Conservation (phyloP, 2,888 invertebrate genomes). For the Amphipyra berbera region DNA sequence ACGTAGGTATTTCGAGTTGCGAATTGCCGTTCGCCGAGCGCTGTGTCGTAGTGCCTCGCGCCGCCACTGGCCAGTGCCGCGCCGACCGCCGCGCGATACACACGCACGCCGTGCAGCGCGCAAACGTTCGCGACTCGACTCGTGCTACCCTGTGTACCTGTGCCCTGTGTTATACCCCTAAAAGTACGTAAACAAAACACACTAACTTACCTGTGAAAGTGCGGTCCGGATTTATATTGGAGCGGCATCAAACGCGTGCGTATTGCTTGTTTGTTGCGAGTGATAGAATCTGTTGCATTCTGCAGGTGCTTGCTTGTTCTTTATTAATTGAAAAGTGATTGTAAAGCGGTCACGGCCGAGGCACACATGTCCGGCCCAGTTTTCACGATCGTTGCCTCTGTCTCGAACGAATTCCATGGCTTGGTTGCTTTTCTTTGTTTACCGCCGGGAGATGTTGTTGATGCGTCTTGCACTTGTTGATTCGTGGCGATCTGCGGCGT, state of each 20-base stretch:
- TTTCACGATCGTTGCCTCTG: conserved; percentile 83
- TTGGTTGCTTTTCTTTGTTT: conserved; percentile 83
- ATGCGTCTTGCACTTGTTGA: conserved; percentile 77
- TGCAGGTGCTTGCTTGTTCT: conserved; percentile 86
- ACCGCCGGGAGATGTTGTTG: conserved; percentile 70
- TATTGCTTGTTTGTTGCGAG: conserved; percentile 70
- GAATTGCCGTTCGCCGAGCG: conserved; percentile 76
- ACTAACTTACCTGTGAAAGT: conserved; percentile 74
- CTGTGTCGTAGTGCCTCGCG: conserved; percentile 54
- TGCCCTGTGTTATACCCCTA: conserved; percentile 77
- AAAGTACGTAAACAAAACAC: conserved; percentile 83
- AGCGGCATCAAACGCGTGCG: conserved; percentile 73
- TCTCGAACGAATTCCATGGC: conserved; percentile 78
- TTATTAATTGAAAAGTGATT: conserved; percentile 90
- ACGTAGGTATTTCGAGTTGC: conserved; percentile 80
- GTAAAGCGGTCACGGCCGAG: conserved; percentile 88
- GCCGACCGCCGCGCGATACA: conserved; percentile 63
- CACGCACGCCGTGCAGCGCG: conserved; percentile 56
- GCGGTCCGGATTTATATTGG: conserved; percentile 76
- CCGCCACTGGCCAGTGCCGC: conserved; percentile 69
- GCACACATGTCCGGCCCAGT: conserved; percentile 89
- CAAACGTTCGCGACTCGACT: conserved; percentile 61
- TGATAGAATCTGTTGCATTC: conserved; percentile 83
- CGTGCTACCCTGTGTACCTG: conserved; percentile 75
- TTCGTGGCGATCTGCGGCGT: conserved; percentile 55